phyloP scores from a whole-genome alignment of 2,888 invertebrate species.

The Aphodius granarius region DNA sequence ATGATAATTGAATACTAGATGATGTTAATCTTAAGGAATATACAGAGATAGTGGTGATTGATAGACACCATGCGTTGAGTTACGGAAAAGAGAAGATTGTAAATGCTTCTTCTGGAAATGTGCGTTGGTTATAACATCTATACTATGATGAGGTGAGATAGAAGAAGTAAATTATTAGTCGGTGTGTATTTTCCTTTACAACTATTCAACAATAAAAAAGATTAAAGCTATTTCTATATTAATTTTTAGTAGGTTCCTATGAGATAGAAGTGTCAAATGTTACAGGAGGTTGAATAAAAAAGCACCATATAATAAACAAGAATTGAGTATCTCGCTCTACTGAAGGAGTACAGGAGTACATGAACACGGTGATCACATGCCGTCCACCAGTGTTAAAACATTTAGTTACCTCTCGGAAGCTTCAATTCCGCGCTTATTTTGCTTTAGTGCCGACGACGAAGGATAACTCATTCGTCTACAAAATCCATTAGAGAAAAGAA shows the following conservation, averaged over 20 bases:
- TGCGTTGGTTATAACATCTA: no score
- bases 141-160: no score
- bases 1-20: background rate
- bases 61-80: background rate
- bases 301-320: background rate
- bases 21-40: background rate
- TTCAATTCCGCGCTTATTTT: conserved; percentile 50
- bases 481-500: conserved; percentile 26
- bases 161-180: no score
- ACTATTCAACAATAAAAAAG: no score
- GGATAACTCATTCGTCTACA: conserved; percentile 54
- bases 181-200: no score
- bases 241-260: no score
- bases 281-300: background rate
- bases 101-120: no score
- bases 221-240: no score
- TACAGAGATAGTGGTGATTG: background rate
- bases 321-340: conserved; percentile 1
- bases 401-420: conserved; percentile 51
- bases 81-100: no score
- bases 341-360: conserved; percentile 9
- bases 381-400: conserved; percentile 17
- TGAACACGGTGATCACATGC: conserved; percentile 23
- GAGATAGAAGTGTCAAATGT: background rate
- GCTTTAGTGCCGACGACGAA: conserved; percentile 44